Evolutionary conservation across 2,888 invertebrate genomes (phyloP).

Genomic region (Dorcus parallelipipedus): DNA sequence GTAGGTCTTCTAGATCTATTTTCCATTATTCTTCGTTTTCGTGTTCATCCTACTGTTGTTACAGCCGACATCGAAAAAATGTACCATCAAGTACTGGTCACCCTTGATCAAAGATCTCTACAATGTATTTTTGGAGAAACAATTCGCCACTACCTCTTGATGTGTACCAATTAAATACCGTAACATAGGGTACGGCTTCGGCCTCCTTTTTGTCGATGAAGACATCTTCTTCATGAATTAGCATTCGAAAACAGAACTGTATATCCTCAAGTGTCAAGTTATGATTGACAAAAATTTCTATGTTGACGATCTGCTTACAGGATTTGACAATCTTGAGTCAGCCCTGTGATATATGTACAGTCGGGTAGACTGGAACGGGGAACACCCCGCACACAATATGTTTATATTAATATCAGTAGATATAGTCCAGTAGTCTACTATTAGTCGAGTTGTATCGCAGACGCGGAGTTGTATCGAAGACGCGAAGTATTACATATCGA

Average conservation of each 20-base stretch:
- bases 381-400: too few relatives aligned
- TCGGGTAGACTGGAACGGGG: too few relatives aligned
- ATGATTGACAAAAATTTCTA: constrained; percentile 18
- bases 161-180: constrained; percentile 20
- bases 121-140: constrained; percentile 28
- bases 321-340: not conserved
- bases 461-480: too few relatives aligned
- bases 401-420: too few relatives aligned
- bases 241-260: constrained; percentile 11
- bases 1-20: constrained; percentile 32
- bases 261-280: constrained; percentile 18
- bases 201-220: constrained; percentile 25
- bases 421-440: too few relatives aligned
- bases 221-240: constrained; percentile 21
- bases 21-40: constrained; percentile 30
- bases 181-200: constrained; percentile 27
- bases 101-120: constrained; percentile 22
- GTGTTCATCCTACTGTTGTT: constrained; percentile 27
- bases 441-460: too few relatives aligned
- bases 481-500: too few relatives aligned
- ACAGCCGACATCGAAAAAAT: constrained; percentile 33
- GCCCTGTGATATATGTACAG: too few relatives aligned
- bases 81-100: constrained; percentile 31
- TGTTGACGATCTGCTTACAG: constrained; percentile 23
- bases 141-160: constrained; percentile 10